Percentiles rank a stretch among this genome's conserved stretches.
phyloP scores from a whole-genome alignment of 2,797 vertebrate species.

The Argentina silus region DNA sequence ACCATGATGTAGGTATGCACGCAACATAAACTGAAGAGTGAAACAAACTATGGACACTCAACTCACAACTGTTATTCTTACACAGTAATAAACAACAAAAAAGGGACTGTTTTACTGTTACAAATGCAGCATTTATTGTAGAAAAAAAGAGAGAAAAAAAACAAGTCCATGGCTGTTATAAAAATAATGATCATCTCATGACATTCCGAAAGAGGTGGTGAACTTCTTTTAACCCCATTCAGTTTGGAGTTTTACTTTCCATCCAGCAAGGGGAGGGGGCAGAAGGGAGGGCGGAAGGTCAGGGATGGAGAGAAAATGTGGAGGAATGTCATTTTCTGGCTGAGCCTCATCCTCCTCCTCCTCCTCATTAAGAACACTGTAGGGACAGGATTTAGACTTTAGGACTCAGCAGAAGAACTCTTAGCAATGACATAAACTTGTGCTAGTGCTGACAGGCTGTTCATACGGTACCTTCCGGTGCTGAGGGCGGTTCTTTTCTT shows the following conservation, averaged over 20 bases:
- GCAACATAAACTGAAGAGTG: neutral
- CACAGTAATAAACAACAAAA: no score
- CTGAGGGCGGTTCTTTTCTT: conserved; percentile 73
- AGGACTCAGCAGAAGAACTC: neutral
- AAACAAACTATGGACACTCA: neutral
- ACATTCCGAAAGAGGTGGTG: neutral
- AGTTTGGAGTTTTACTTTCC: conserved; percentile 71
- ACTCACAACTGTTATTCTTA: neutral
- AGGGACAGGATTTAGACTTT: conserved; percentile 17
- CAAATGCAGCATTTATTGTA: no score
- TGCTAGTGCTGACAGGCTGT: neutral
- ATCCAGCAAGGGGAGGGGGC: conserved; percentile 83
- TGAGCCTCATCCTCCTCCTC: conserved; percentile 58
- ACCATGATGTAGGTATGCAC: neutral
- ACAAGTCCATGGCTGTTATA: neutral
- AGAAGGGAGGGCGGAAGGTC: conserved; percentile 90
- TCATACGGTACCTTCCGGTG: conserved; percentile 79
- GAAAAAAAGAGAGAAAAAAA: no score
- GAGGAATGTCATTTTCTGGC: conserved; percentile 76
- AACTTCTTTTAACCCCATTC: conserved; percentile 84
- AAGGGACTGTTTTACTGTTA: no score
- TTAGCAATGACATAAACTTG: neutral
- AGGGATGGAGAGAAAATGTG: conserved; percentile 84
- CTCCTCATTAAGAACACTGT: conserved; percentile 66
- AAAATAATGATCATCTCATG: neutral